Base-by-base conservation (phyloP, 2,888 invertebrate species). In the Cheilosia grossa region DNA sequence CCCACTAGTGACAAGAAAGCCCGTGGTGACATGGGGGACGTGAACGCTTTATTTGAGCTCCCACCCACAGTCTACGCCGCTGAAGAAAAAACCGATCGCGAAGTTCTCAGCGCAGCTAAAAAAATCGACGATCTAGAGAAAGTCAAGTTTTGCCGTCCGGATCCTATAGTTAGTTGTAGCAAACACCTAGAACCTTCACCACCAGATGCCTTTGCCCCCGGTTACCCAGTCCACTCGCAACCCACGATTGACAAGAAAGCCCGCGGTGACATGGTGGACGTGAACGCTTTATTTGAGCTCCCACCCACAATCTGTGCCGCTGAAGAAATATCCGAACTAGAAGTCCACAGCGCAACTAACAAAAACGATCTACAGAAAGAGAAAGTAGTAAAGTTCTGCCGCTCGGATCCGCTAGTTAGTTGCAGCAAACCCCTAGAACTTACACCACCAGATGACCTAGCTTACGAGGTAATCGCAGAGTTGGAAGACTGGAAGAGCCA, bases 401-500 rank as follows among this genome's bases (percentile, higher is more conserved):
- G 19, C 37, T 78, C 78, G 27, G 66, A 78, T 13, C 27, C 49
- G 37, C 24, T 7, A n/a, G 33, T 66, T 21, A 49, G 24, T n/a
- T 24, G 6, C 17, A 10, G 9, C 21, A 40, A 27, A 17, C n/a
- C 6, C 30, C 15, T 51, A 42, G 24, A 61, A 15, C 42, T n/a
- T 4, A 0, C 17, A n/a, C 13, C 13, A 42, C 7, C 21, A 1
- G 66, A 74, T 3, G 74, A 80, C n/a, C 0, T 47, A 1, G 81
- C 81, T 6, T 81, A 81, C 19, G 17, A 93, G 90, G 93, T 94
- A 87, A 93, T 96, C 0, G 93, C 94, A 42, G 95, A 96, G 82
- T 91, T 96, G 1, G 95, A 95, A 88, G 94, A 94, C 27, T 96
- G 96, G 96, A 96, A 96, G 89, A 93, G 94, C 82, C 93, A 93